Evolutionary conservation across 2,797 vertebrate species (phyloP).

Genomic region (Pelobates cultripes): DNA sequence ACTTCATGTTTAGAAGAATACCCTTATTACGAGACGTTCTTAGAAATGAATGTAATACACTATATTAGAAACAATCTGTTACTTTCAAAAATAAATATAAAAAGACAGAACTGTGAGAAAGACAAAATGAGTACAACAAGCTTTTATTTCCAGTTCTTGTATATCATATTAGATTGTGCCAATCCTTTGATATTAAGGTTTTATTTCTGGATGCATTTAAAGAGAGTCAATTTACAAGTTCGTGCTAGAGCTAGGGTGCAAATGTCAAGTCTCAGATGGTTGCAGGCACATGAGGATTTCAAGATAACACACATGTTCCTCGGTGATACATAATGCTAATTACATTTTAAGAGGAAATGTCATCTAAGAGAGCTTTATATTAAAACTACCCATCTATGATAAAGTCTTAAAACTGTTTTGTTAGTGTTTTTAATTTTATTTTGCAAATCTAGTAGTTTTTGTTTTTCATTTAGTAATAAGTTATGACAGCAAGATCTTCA

Average conservation of each 20-base stretch:
- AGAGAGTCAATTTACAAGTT: neutral
- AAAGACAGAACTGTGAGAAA: slow-evolving; percentile 26
- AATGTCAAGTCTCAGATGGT: neutral
- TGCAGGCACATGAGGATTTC: neutral
- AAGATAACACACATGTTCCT: neutral
- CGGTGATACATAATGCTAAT: no score
- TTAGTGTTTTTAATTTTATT: no score
- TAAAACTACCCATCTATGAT: no score
- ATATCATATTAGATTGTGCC: slow-evolving; percentile 6
- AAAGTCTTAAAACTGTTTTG: no score
- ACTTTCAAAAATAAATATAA: slow-evolving; percentile 33
- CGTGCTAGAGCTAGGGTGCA: neutral
- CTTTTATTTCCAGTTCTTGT: neutral
- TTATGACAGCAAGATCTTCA: no score
- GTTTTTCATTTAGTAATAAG: no score
- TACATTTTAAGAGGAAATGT: no score
- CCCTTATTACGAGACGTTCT: slow-evolving; percentile 45
- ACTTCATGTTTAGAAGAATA: slow-evolving; percentile 42
- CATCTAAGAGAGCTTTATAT: no score
- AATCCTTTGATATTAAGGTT: neutral
- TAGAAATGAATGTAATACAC: slow-evolving; percentile 40
- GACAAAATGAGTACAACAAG: slow-evolving; percentile 12
- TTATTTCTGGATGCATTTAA: neutral
- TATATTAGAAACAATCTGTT: slow-evolving; percentile 33
- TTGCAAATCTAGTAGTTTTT: no score